Base-by-base conservation (phyloP, 2,888 invertebrate species). In the Netelia melanura region DNA sequence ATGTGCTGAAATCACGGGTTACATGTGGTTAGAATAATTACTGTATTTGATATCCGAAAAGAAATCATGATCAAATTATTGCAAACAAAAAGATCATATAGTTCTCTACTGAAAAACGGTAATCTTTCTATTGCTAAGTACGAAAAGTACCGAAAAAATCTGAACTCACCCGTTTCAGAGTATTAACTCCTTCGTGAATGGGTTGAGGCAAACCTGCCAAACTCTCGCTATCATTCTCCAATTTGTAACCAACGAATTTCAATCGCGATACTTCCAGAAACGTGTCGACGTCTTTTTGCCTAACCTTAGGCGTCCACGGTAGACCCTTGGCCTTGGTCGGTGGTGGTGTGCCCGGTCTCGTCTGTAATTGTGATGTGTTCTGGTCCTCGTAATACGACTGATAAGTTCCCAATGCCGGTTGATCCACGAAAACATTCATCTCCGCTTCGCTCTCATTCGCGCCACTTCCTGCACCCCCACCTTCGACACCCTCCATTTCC, bases 251-350 rank as follows among this genome's bases (percentile, higher is more conserved):
- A 86, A 99, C 97, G 95, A 99, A 99, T 94, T 99, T 99, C 86
- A 97, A 95, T 85, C 99, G 95, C 0, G 98, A 98, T 92, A 97
- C 97, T 91, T 99, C 98, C 87, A 99, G 94, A 94, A 99, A 99
- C 92, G 96, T 95, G 91, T 99, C 98, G 85, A 99, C 96, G 92
- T 99, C 99, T 94, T 97, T 97, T 91, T 98, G 97, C 9, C 98
- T 95, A 14, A 99, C 98, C 95, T 99, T 99, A 0, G 99, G 98
- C 88, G 97, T 96, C 99, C 99, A 99, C 0, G 99, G 99, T 86
- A 99, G 95, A 83, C 97, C 91, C 88, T 92, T 93, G 62, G 88
- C 89, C 87, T 93, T 94, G 25, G 90, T 88, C 10, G 94, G 93
- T 52, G 93, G 90, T 14, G 95, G 95, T 21, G 94, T 94, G 70